Conservation (phyloP, 2,888 invertebrate species). For the Conus canariensis region DNA sequence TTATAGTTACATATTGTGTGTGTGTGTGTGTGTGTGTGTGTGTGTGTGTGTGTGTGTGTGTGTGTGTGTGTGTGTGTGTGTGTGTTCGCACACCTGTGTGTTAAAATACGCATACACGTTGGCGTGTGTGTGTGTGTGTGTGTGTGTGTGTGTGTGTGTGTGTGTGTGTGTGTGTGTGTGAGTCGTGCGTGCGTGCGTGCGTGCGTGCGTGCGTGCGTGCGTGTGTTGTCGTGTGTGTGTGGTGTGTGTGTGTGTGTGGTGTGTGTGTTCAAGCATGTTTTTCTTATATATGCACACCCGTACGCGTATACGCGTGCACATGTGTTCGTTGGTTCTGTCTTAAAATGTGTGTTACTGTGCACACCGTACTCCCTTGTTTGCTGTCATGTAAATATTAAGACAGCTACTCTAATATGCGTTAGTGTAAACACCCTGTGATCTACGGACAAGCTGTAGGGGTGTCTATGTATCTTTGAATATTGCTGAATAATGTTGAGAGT, state of each 20-base stretch:
- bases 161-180: conserved; percentile 4
- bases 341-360: no score
- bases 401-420: no score
- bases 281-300: neutral
- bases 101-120: neutral
- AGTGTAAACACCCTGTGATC: no score
- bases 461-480: no score
- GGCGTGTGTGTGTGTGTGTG: neutral
- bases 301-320: no score
- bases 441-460: no score
- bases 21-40: neutral
- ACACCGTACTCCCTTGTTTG: no score
- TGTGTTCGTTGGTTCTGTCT: no score
- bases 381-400: no score
- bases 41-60: conserved; percentile 19
- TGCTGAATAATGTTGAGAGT: no score
- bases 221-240: neutral
- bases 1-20: no score
- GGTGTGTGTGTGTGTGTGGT: neutral
- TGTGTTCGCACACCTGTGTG: neutral
- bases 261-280: neutral
- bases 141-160: conserved; percentile 7
- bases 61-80: neutral
- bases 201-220: neutral
- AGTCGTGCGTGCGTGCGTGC: neutral